Evolutionary conservation across 2,888 invertebrate species (phyloP).

Genomic region (Tortrix viridana): DNA sequence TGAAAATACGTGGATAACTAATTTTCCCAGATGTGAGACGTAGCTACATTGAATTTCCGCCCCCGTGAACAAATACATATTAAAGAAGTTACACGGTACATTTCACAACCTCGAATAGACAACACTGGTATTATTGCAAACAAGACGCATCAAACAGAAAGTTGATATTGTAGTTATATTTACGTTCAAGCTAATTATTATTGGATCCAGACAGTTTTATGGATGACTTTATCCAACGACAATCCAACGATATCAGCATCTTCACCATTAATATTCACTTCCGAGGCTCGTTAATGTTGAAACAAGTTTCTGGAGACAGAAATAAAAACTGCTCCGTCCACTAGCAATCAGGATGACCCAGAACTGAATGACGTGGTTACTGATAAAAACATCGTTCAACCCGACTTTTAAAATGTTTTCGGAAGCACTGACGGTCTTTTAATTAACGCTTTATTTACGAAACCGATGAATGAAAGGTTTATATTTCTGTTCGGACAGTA

Average conservation of each 20-base stretch:
- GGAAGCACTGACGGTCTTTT: slow-evolving; percentile 18
- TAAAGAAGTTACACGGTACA: too few relatives aligned
- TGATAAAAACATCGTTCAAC: slow-evolving; percentile 37
- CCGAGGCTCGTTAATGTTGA: slow-evolving; percentile 9
- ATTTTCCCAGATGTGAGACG: too few relatives aligned
- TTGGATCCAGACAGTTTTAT: too few relatives aligned
- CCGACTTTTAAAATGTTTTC: slow-evolving; percentile 17
- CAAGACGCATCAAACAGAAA: too few relatives aligned
- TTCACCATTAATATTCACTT: slow-evolving; percentile 16
- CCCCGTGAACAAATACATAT: too few relatives aligned
- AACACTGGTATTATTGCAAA: too few relatives aligned
- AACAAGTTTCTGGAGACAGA: slow-evolving; percentile 10
- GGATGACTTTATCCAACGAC: not conserved
- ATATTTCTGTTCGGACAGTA: not conserved
- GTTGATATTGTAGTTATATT: too few relatives aligned
- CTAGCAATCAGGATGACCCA: slow-evolving; percentile 31
- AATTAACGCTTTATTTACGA: slow-evolving; percentile 15
- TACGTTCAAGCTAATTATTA: too few relatives aligned
- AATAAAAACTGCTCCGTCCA: slow-evolving; percentile 27
- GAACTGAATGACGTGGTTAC: slow-evolving; percentile 31
- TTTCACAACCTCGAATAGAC: too few relatives aligned
- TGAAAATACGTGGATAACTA: too few relatives aligned
- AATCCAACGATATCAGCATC: not conserved
- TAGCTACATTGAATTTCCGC: too few relatives aligned
- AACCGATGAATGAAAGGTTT: slow-evolving; percentile 9